These are phyloP conservation scores for Micrastur ruficollis DNA, from an alignment of 2,797 vertebrate species.

Conservation along the genomic window DNA sequence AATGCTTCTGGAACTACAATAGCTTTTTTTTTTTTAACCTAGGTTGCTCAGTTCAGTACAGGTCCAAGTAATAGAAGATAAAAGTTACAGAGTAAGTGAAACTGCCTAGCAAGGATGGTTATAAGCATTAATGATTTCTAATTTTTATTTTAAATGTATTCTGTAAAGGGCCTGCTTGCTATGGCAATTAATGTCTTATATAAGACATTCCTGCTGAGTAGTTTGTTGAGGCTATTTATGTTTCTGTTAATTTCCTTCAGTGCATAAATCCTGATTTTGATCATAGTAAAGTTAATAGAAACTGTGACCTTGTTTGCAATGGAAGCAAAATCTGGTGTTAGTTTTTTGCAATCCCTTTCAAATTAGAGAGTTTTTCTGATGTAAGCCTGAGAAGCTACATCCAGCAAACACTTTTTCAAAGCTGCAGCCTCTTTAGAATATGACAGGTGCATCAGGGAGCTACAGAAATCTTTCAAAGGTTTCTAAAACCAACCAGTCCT, in stretches of 20 bases:
- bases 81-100: neutral
- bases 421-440: neutral
- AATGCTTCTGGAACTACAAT: neutral
- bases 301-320: neutral
- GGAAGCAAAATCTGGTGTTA: neutral
- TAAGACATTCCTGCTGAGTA: neutral
- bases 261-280: neutral
- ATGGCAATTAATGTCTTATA: neutral
- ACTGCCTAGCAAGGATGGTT: neutral
- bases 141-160: neutral
- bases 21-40: neutral
- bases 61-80: neutral
- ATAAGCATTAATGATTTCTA: neutral
- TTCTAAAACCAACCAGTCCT: neutral
- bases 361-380: neutral
- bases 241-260: neutral
- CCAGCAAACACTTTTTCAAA: neutral
- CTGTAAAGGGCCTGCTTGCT: neutral
- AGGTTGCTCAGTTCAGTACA: neutral
- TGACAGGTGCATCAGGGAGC: neutral
- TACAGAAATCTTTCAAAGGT: neutral
- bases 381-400: neutral
- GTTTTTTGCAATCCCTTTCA: neutral
- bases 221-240: slow-evolving; percentile 3
- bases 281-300: neutral